phyloP scores from a whole-genome alignment of 2,888 invertebrate species.

The Cantharis rufa region DNA sequence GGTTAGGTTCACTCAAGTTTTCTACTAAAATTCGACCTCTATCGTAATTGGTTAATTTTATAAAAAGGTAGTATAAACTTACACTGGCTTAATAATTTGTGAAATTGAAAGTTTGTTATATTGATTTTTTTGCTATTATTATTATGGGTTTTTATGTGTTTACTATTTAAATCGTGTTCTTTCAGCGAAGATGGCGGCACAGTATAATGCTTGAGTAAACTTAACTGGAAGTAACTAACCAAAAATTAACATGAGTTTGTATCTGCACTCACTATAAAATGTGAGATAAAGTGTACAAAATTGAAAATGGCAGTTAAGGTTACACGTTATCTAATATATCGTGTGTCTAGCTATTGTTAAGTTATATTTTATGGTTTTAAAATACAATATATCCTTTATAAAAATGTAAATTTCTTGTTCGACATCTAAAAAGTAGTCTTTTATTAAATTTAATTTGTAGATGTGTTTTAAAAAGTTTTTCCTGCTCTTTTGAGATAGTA shows the following conservation, averaged over 20 bases:
- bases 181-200: no score
- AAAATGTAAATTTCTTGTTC: not conserved
- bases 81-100: no score
- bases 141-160: no score
- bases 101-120: no score
- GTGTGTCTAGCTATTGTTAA: not conserved
- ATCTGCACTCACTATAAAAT: not conserved
- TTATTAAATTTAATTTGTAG: not conserved
- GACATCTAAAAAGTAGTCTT: not conserved
- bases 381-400: not conserved
- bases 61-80: no score
- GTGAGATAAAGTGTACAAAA: not conserved
- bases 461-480: not conserved
- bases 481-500: not conserved
- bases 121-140: no score
- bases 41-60: no score
- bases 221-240: not conserved
- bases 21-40: no score
- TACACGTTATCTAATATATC: not conserved
- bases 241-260: not conserved
- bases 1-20: no score
- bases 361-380: not conserved
- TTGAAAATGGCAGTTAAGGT: not conserved
- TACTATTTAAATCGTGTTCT: no score
- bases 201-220: no score